These are phyloP conservation scores for Sebastes cheni DNA, from an alignment of 2,797 vertebrate genomes.

Conservation along the genomic window DNA sequence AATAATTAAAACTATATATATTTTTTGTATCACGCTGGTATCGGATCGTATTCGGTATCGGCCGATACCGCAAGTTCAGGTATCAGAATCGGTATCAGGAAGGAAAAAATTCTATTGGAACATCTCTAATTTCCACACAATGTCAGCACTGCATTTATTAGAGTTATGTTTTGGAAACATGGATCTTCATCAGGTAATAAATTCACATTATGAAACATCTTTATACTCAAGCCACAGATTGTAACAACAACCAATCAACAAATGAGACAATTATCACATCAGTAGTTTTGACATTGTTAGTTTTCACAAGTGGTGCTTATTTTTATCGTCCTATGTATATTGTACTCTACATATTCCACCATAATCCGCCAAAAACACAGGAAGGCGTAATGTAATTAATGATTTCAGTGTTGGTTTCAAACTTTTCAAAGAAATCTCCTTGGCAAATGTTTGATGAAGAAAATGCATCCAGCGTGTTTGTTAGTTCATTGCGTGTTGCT, in stretches of 20 bases:
- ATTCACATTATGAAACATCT: not conserved
- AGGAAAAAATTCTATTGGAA: no score
- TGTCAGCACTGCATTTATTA: not conserved
- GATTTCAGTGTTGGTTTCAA: not conserved
- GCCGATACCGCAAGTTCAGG: no score
- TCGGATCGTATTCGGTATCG: no score
- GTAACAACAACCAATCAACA: not conserved
- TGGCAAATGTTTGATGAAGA: not conserved
- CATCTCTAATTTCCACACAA: not conserved
- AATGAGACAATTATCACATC: not conserved
- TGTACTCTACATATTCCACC: not conserved
- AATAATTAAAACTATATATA: no score
- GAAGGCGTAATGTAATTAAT: not conserved
- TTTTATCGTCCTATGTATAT: not conserved
- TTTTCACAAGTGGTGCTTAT: not conserved
- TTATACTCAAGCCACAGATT: not conserved
- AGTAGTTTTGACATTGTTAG: not conserved
- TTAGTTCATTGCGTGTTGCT: not conserved
- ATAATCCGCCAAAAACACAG: not conserved
- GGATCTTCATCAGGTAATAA: not conserved
- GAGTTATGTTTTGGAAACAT: not conserved
- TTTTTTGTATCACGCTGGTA: no score
- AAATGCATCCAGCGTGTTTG: rapidly evolving
- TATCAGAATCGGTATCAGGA: no score
- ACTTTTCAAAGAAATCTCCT: not conserved